Base-by-base conservation (phyloP, 2,113 vertebrate genomes). In the Casuarius casuarius region DNA sequence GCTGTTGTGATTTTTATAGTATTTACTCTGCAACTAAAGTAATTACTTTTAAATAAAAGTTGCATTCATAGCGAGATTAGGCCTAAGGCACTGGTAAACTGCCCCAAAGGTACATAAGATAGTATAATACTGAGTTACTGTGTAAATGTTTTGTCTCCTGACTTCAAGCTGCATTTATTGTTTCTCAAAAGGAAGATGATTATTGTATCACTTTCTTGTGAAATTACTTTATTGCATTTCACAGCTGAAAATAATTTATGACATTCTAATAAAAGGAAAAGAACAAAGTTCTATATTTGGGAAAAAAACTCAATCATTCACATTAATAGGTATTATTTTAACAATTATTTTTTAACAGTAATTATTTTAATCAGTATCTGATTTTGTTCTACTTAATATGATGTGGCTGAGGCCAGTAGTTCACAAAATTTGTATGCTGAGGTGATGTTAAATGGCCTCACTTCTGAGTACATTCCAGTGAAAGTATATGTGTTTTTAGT, bases 191-290 rank as follows among this genome's bases (percentile, higher is more conserved):
- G 33, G 13, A 59, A 70, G 23, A 20, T 10, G 26, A 22, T 28
- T 6, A 2, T 3, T 46, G 73, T 23, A 63, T 70, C 13, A 10
- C 5, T 58, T 92, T 68, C 73, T 72, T 62, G 86, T 87, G 92
- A 73, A 92, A 49, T 71, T 9, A 65, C 58, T 96, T 92, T 87
- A 93, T 95, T 92, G 29, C 72, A 16, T 49, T 25, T 61, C 13
- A 6, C 46, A 79, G 86, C 80, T 84, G 70, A 28, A 31, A 84
- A 31, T 3, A 5, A 21, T 22, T 89, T 77, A 28, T 1, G 49
- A 54, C 49, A 48, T 13, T 62, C 58, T 82, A 82, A 22, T 14
- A 46, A 44, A 67, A 70, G n/a, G 49, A 72, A 51, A 51, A 74
- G 40, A 93, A 49, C 19, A 8, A 46, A 33, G 7, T 44, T 63